These are phyloP conservation scores for Oikopleura dioica DNA, from an alignment of 23 tunicate species.

Conservation along the genomic window DNA sequence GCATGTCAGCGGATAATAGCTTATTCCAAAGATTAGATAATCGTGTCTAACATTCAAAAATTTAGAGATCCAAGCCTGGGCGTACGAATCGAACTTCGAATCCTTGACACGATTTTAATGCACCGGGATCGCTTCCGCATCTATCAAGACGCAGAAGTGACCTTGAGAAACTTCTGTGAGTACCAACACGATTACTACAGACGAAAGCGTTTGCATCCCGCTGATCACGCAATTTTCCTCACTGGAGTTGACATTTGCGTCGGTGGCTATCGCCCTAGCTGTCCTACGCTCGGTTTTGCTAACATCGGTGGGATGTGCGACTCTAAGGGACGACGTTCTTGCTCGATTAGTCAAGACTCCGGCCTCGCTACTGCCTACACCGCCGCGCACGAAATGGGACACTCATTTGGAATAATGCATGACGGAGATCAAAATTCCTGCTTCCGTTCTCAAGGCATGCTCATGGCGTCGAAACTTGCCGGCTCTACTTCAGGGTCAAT, in stretches of 20 bases:
- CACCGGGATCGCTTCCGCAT: background rate
- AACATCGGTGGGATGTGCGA: constrained; percentile 96
- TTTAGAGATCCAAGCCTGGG: background rate
- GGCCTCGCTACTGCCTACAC: constrained; percentile 95
- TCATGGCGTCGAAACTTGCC: constrained; percentile 88
- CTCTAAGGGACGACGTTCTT: constrained; percentile 28
- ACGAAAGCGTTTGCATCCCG: constrained; percentile 5
- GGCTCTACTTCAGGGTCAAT: constrained; percentile 47
- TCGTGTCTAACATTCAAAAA: too few species aligned
- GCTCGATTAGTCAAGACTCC: constrained; percentile 94
- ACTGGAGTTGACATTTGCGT: constrained; percentile 96
- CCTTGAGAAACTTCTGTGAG: background rate
- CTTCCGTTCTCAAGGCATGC: constrained; percentile 52
- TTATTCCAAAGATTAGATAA: too few species aligned
- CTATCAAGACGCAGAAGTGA: background rate
- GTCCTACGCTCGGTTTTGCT: constrained; percentile 40
- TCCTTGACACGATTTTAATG: background rate
- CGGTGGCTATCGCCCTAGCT: background rate
- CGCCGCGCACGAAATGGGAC: constrained; percentile 96
- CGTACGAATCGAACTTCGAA: background rate
- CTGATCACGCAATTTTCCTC: constrained; percentile 72
- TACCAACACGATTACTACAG: background rate
- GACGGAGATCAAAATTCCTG: constrained; percentile 77
- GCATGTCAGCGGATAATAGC: too few species aligned
- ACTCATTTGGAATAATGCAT: constrained; percentile 89